Conservation (phyloP, 2,797 vertebrate genomes). For the Netta rufina region DNA sequence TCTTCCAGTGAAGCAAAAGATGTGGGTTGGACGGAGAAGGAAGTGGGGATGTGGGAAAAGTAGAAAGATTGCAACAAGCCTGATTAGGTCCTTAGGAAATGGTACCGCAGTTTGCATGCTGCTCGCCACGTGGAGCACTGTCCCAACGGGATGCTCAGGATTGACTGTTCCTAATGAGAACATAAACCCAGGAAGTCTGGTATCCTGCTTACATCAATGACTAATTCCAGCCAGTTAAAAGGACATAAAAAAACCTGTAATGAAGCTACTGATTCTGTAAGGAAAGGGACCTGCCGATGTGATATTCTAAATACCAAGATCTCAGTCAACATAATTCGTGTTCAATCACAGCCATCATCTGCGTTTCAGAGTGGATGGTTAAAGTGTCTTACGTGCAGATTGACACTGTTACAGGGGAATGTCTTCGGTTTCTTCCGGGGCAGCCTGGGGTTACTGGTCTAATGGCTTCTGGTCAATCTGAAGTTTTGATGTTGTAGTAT, state of each 20-base stretch:
- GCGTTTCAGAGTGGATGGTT: neutral
- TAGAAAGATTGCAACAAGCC: neutral
- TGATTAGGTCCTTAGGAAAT: neutral
- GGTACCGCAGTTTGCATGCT: neutral
- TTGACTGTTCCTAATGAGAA: slow-evolving; percentile 35
- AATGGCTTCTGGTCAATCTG: neutral
- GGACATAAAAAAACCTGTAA: slow-evolving; percentile 1
- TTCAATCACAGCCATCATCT: neutral
- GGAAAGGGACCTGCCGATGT: neutral
- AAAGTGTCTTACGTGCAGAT: neutral
- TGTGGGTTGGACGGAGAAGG: neutral
- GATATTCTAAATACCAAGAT: slow-evolving; percentile 22
- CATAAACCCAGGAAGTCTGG: slow-evolving; percentile 15
- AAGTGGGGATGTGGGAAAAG: neutral
- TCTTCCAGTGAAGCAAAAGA: neutral
- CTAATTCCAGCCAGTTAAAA: slow-evolving; percentile 35
- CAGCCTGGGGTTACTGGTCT: neutral
- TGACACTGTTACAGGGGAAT: neutral
- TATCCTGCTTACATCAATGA: slow-evolving; percentile 3
- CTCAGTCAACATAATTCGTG: neutral
- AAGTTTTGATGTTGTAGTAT: neutral
- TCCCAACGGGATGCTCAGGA: neutral
- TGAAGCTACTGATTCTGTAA: neutral
- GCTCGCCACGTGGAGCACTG: neutral
- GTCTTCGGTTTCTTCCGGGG: neutral